Conservation (phyloP, 37 sponge, comb jelly and placozoan genomes). For the Bolinopsis microptera region DNA sequence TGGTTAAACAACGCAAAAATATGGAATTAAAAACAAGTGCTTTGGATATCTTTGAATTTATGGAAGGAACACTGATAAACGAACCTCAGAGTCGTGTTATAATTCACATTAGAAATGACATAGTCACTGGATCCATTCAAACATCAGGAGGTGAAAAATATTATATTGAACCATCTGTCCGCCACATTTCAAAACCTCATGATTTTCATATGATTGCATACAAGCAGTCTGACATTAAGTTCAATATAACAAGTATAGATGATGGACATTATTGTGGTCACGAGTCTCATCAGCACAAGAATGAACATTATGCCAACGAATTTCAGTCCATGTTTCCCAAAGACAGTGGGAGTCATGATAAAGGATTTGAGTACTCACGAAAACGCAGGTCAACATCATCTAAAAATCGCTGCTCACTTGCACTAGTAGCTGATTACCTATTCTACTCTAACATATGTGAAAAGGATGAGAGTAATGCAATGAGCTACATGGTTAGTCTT, state of each 20-base stretch:
- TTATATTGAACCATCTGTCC: conserved; percentile 68
- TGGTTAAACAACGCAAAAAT: background rate
- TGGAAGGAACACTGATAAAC: background rate
- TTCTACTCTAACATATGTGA: conserved; percentile 62
- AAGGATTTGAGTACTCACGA: background rate
- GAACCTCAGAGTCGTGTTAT: background rate
- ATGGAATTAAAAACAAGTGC: background rate
- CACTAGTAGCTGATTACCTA: conserved; percentile 71
- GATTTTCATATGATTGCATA: conserved; percentile 78
- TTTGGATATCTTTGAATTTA: background rate
- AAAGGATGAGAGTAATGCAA: background rate
- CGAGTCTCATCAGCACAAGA: background rate
- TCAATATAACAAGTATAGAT: background rate
- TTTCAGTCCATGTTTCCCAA: background rate
- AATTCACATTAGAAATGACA: background rate
- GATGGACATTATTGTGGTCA: conserved; percentile 4
- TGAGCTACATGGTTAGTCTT: conserved; percentile 2
- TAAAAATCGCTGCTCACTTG: conserved; percentile 66
- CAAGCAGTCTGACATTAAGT: conserved; percentile 69
- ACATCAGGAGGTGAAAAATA: background rate
- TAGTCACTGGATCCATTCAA: conserved; percentile 5
- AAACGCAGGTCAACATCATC: background rate
- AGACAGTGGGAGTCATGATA: background rate
- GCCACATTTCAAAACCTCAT: conserved; percentile 71
- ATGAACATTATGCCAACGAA: background rate